Conservation (phyloP, 2,113 vertebrate genomes). For the Microcebus ravelobensis region DNA sequence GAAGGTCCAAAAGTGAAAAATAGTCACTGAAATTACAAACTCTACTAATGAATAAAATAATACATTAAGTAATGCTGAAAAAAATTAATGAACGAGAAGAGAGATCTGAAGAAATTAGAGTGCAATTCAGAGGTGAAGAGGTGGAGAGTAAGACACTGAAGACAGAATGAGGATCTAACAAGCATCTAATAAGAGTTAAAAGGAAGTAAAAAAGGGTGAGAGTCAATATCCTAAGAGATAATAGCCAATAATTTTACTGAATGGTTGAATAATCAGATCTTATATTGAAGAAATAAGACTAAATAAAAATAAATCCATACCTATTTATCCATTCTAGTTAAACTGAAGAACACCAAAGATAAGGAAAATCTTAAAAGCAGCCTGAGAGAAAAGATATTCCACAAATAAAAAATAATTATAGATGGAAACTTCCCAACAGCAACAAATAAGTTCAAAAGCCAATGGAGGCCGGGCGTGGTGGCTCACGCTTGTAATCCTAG, state of each 20-base stretch:
- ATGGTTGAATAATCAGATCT: neutral
- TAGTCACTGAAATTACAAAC: neutral
- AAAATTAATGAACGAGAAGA: neutral
- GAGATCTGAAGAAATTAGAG: neutral
- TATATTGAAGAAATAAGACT: neutral
- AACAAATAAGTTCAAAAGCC: neutral
- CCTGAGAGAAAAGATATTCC: neutral
- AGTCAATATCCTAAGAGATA: neutral
- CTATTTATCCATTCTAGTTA: neutral
- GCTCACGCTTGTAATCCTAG: too few relatives aligned
- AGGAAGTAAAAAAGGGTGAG: neutral
- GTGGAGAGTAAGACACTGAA: neutral
- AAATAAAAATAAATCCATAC: neutral
- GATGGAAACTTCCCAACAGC: neutral
- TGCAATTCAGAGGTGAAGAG: neutral
- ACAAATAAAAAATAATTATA: neutral
- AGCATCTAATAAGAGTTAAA: neutral
- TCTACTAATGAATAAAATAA: neutral
- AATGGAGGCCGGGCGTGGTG: too few relatives aligned
- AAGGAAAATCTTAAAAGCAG: conserved; percentile 1
- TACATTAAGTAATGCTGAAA: neutral
- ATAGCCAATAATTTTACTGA: neutral
- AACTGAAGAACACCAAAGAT: neutral
- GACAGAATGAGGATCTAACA: neutral
- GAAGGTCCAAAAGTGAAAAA: neutral